These are phyloP conservation scores for Agriotes lineatus DNA, from an alignment of 2,888 invertebrate species.

Conservation along the genomic window DNA sequence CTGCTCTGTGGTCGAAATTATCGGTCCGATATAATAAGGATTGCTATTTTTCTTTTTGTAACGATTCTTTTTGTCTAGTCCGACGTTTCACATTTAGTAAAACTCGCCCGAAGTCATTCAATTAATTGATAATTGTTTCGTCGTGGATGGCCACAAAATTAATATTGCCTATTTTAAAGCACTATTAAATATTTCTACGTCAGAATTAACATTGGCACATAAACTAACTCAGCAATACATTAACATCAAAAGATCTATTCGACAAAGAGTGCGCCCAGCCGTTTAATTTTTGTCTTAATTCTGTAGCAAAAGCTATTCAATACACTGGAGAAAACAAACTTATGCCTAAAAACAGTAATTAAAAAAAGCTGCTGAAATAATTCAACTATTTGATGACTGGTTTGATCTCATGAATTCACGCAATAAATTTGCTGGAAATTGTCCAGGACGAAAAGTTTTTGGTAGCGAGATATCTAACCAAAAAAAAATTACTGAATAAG, in stretches of 20 bases:
- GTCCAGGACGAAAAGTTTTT: conserved; percentile 32
- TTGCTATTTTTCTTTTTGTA: conserved; percentile 11
- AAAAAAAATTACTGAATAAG: conserved; percentile 9
- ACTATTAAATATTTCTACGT: too few relatives aligned
- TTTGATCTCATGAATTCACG: conserved; percentile 36
- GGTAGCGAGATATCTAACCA: conserved; percentile 27
- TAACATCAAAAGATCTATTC: too few relatives aligned
- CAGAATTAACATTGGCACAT: too few relatives aligned
- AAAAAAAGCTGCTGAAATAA: conserved; percentile 17
- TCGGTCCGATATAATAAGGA: too few relatives aligned
- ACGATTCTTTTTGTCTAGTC: conserved; percentile 3
- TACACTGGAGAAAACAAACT: conserved; percentile 26
- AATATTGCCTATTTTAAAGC: too few relatives aligned
- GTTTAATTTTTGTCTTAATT: conserved; percentile 24
- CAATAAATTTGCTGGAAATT: conserved; percentile 29
- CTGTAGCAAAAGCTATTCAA: conserved; percentile 38
- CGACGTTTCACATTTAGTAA: neutral
- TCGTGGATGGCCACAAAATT: too few relatives aligned
- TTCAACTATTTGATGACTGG: conserved; percentile 39
- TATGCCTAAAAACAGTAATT: conserved; percentile 15
- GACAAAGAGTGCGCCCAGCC: conserved; percentile 24
- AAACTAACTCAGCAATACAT: too few relatives aligned
- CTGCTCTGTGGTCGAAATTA: conserved; percentile 40
- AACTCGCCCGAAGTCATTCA: too few relatives aligned
- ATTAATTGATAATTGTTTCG: too few relatives aligned